Conservation (phyloP, 2,888 invertebrate species). For the Netelia virgata region DNA sequence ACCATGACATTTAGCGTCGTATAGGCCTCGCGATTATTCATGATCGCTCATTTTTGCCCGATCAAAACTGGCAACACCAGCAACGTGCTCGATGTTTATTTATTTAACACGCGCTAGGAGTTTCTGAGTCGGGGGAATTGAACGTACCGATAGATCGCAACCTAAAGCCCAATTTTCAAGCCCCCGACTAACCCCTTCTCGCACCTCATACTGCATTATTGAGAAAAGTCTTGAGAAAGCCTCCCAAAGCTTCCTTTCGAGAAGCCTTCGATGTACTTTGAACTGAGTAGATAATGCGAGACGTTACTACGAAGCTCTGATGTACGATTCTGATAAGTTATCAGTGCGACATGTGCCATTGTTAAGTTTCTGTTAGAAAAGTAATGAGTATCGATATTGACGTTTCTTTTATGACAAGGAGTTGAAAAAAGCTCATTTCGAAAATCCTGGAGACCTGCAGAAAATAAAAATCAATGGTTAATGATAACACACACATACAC, state of each 20-base stretch:
- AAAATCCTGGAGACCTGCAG: too few relatives aligned
- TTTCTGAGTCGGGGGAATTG: background rate
- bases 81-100: background rate
- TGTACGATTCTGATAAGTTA: background rate
- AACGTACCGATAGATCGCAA: background rate
- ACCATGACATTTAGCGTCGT: background rate
- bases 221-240: background rate
- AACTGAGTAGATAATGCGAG: background rate
- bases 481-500: background rate
- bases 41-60: slow-evolving; percentile 5
- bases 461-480: background rate
- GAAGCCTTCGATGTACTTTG: background rate
- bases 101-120: background rate
- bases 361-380: too few relatives aligned
- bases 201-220: background rate
- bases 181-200: background rate
- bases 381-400: too few relatives aligned
- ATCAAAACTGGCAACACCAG: background rate
- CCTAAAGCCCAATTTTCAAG: background rate
- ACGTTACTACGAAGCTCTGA: background rate
- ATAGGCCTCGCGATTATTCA: slow-evolving; percentile 2
- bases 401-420: too few relatives aligned
- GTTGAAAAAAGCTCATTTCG: too few relatives aligned
- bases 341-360: background rate
- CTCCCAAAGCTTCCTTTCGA: background rate